phyloP scores from a whole-genome alignment of 2,888 invertebrate species.

The Zhuqinia jingwanae region DNA sequence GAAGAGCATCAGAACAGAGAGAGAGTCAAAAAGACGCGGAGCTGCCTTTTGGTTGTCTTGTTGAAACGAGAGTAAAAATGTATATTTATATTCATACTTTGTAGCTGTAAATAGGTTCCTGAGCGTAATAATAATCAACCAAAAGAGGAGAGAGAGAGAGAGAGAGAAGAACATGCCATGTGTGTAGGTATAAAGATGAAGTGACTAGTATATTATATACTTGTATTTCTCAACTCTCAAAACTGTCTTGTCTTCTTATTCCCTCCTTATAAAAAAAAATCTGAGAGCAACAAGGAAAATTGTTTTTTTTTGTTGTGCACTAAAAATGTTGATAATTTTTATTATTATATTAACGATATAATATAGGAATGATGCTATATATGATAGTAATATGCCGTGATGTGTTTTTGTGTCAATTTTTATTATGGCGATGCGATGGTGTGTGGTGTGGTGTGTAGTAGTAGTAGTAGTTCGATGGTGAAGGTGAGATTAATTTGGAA shows the following conservation, averaged over 20 bases:
- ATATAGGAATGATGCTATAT: background rate
- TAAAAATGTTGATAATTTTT: background rate
- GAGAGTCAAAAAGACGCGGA: background rate
- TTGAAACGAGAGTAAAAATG: slow-evolving; percentile 45
- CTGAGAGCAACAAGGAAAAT: background rate
- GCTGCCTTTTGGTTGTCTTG: background rate
- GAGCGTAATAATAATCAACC: slow-evolving; percentile 54
- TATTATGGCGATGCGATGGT: slow-evolving; percentile 40
- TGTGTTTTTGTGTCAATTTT: slow-evolving; percentile 24
- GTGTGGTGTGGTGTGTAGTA: no score
- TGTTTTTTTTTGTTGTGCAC: background rate
- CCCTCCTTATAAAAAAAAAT: background rate
- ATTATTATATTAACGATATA: background rate
- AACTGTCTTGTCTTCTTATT: slow-evolving; percentile 18
- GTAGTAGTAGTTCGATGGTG: no score
- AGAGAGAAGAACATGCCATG: background rate
- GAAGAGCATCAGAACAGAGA: background rate
- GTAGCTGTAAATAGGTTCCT: slow-evolving; percentile 62
- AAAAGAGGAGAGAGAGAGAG: no score
- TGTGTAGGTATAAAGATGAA: background rate
- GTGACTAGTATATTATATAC: no score
- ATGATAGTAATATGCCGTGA: background rate
- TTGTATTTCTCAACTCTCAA: no score
- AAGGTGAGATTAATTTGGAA: slow-evolving; percentile 66
- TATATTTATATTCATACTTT: slow-evolving; percentile 44